Percentiles rank a stretch among this genome's conserved stretches.
These are phyloP conservation scores for Corythucha ciliata DNA, from an alignment of 2,888 invertebrate genomes.

Conservation along the genomic window DNA sequence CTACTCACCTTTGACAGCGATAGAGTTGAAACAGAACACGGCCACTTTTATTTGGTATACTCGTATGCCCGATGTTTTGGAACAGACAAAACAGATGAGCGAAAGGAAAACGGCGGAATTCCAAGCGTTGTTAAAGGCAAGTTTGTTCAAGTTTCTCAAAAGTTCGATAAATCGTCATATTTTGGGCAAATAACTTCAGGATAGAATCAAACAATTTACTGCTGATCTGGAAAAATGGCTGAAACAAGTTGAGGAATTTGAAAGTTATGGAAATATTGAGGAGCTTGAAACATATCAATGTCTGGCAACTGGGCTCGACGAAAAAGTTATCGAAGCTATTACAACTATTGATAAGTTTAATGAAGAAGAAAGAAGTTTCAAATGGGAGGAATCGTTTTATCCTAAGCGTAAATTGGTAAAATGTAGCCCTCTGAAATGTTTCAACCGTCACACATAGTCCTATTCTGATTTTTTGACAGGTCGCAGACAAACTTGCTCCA, in stretches of 20 bases:
- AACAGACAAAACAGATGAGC: constrained; percentile 70
- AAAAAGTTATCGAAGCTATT: constrained; percentile 61
- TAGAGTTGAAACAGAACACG: constrained; percentile 82
- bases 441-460: too few species aligned
- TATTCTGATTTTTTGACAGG: constrained; percentile 33
- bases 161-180: not conserved
- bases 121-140: constrained; percentile 64
- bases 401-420: constrained; percentile 61
- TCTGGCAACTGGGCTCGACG: constrained; percentile 69
- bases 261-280: constrained; percentile 76
- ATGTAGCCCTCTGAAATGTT: too few species aligned
- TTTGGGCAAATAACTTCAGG: constrained; percentile 37
- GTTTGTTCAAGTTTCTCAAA: too few species aligned
- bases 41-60: constrained; percentile 79
- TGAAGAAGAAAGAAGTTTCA: constrained; percentile 79
- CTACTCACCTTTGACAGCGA: constrained; percentile 64
- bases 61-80: constrained; percentile 68
- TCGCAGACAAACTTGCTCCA: constrained; percentile 67
- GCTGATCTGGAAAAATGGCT: constrained; percentile 72
- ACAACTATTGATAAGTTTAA: constrained; percentile 79
- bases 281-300: constrained; percentile 68
- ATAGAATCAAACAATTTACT: constrained; percentile 67
- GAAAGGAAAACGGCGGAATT: constrained; percentile 77
- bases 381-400: constrained; percentile 81
- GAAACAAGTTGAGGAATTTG: constrained; percentile 72